phyloP scores from a whole-genome alignment of 2,888 invertebrate species.

The Nycteola revayana region DNA sequence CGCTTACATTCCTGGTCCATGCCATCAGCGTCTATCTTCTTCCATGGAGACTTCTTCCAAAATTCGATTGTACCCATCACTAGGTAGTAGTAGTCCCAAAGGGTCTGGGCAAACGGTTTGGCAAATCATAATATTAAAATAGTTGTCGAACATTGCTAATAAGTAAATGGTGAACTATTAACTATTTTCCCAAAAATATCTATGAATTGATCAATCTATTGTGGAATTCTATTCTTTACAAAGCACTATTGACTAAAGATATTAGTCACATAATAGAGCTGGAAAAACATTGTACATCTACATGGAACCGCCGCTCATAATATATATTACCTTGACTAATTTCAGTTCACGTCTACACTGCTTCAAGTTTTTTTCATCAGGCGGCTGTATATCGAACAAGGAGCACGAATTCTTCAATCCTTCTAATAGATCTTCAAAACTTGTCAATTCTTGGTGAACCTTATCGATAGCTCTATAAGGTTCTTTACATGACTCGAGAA shows the following conservation, averaged over 20 bases:
- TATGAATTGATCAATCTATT: no score
- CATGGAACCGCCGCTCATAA: no score
- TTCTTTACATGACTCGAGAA: slow-evolving; percentile 84
- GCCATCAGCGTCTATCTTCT: slow-evolving; percentile 94
- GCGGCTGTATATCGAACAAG: slow-evolving; percentile 92
- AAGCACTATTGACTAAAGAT: no score
- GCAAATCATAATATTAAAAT: no score
- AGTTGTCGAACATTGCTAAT: no score
- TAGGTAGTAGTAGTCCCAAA: slow-evolving; percentile 95
- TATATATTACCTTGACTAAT: slow-evolving; percentile 87
- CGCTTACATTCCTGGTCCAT: slow-evolving; percentile 98
- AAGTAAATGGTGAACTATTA: no score
- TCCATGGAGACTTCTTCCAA: slow-evolving; percentile 97
- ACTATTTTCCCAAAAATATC: no score
- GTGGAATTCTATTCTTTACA: no score
- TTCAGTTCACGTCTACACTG: slow-evolving; percentile 89
- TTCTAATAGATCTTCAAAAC: slow-evolving; percentile 86
- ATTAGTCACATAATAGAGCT: no score
- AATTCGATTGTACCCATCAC: slow-evolving; percentile 92
- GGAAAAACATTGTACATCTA: no score
- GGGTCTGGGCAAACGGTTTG: no score
- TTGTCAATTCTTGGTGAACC: slow-evolving; percentile 83
- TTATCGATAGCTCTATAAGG: slow-evolving; percentile 87
- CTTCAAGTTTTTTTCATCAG: slow-evolving; percentile 90
- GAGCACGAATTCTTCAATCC: slow-evolving; percentile 87